Evolutionary conservation across 2,797 vertebrate genomes (phyloP), one percentile per base, ranked within the genome.

Genomic region (Amphiprion clarkii): DNA sequence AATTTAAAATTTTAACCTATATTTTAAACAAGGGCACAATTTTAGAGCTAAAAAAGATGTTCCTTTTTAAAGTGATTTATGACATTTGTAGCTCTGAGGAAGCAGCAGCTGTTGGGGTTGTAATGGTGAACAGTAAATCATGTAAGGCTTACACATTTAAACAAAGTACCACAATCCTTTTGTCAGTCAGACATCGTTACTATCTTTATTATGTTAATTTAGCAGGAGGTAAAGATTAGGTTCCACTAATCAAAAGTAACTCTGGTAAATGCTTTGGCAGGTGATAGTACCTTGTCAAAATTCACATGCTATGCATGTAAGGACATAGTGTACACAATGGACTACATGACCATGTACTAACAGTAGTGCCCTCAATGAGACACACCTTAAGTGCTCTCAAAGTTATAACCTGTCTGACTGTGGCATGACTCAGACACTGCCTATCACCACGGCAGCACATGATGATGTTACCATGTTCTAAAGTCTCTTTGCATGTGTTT

Each of bases 361-460:
- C 33, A 36, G 33, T 9, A 36, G 33, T 36, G 33, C 33, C 33
- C 33, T 36, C 33, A 36, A 36, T 36, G 8, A 8, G 2, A 36
- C 31, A 33, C 9, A 36, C 9, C 9, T 0, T 75, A 76, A 80
- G 76, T 79, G 77, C 77, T 77, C 60, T 87, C 67, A 76, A 63
- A 70, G 42, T 80, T 71, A 82, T 78, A 67, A 81, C 71, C 75
- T 73, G 67, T 75, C 60, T 76, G 56, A 56, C 63, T 17, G 5
- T 74, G 79, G 73, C 59, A 65, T 6, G 14, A 70, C 72, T 75
- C 59, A 76, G 63, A 68, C 58, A 49, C 64, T 66, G 48, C 40
- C 76, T 76, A 71, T 79, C 76, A 72, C 74, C 66, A 78, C 84
- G 76, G 78, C 59, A 85, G 77, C 73, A 54, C 70, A 66, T 56